Base-by-base conservation (phyloP, 2,113 vertebrate genomes). In the Melanerpes formicivorus region DNA sequence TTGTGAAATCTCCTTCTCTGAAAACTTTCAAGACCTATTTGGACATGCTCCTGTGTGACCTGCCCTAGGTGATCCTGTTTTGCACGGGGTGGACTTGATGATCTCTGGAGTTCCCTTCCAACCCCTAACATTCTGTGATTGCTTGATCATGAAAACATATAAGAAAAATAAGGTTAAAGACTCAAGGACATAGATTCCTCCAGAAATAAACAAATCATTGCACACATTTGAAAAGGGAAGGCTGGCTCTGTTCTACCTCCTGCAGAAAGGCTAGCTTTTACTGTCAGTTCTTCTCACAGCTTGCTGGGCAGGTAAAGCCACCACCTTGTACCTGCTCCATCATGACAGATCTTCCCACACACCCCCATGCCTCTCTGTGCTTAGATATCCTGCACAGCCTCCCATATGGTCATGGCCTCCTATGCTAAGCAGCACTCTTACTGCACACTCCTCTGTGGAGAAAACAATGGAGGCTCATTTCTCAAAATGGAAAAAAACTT, bases 361-460 rank as follows among this genome's bases (percentile, higher is more conserved):
- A 0, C 16, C 3, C 3, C 17, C 0, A 2, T 4, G 6, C 69
- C 56, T 30, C 27, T n/a, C 73, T 23, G 63, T 3, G 1, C 74
- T 32, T 44, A 8, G 83, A 14, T 40, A 5, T 4, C 72, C 60
- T 19, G n/a, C 3, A 0, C 1, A 1, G 52, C 22, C 18, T 32
- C 62, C 69, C 10, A 8, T 4, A 0, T 6, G 58, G 59, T 16
- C 23, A 13, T 21, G 50, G 29, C 80, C 70, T 44, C 37, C 74
- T 14, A 0, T 21, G 82, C 26, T 59, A 79, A 54, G 56, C 74
- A 73, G 75, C 30, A 3, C 14, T 23, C 74, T 22, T 8, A 5
- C 30, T 74, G 56, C 55, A 48, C 9, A 0, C 29, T n/a, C 59
- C 54, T 75, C 74, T 4, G 6, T 6, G 8, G 50, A 74, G 71